Evolutionary conservation across 2,888 invertebrate species (phyloP), one percentile per base, ranked within the genome.

Genomic region (Gastracanthus pulcherrimus): DNA sequence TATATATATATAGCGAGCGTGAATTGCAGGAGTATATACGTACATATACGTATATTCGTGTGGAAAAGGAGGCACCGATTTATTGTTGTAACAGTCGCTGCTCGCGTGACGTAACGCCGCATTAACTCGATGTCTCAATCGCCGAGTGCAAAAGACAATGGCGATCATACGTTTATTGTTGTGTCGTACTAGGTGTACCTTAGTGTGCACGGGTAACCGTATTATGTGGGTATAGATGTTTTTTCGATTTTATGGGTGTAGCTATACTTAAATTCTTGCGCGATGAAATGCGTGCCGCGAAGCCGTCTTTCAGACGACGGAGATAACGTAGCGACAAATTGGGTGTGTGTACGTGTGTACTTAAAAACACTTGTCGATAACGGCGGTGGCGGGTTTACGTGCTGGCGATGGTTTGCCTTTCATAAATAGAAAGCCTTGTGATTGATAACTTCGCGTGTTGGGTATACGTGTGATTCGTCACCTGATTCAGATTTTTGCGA

Each of bases 111-210:
- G 87, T 84, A 86, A 89, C 86, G 89, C 83, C 84, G 84, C 85
- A 86, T 89, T 86, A 88, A 87, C 80, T 62, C 81, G 84, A 89
- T 85, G 87, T 88, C 88, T 89, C 87, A 89, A 89, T 89, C 84
- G 70, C 29, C 7, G 5, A 13, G 76, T 19, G 34, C 45, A 29
- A 76, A 84, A 88, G 83, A 78, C 87, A 89, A 89, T 89, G 82
- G 62, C 71, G 36, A 41, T 76, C 31, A 29, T 48, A 23, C 51
- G 69, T 4, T 31, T 19, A 19, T 34, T 55, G 26, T 62, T 34
- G 31, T 19, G 31, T n/a, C n/a, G n/a, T n/a, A n/a, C n/a, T n/a
- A n/a, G 62, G 34, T 31, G 34, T 9, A 67, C n/a, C n/a, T n/a
- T n/a, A n/a, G n/a, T n/a, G n/a, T n/a, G n/a, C n/a, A n/a, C n/a